phyloP scores from a whole-genome alignment of 2,113 vertebrate species.

The Hemicordylus capensis region DNA sequence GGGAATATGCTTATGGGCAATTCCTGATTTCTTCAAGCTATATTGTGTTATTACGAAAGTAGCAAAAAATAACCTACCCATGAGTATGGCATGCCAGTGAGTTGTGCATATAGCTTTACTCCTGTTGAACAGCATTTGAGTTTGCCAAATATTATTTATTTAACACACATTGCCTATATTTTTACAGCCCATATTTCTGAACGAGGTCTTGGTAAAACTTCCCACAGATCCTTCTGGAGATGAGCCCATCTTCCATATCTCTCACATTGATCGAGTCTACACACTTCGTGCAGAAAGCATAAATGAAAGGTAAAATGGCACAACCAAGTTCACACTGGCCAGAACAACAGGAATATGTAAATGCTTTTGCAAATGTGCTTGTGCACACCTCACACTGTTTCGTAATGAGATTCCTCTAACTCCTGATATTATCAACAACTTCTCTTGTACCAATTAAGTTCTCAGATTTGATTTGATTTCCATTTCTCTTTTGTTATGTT shows the following conservation, averaged over 20 bases:
- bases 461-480: neutral
- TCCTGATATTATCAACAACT: neutral
- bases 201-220: conserved; percentile 96
- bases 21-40: neutral
- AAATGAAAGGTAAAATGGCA: conserved; percentile 86
- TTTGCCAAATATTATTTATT: conserved; percentile 16
- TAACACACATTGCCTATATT: conserved; percentile 66
- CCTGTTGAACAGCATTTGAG: conserved; percentile 19
- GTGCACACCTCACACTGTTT: neutral
- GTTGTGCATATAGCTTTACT: conserved; percentile 18
- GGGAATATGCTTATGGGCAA: neutral
- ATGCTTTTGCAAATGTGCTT: neutral
- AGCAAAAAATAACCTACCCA: neutral
- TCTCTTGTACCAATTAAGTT: neutral
- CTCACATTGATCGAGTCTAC: conserved; percentile 97
- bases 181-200: conserved; percentile 95
- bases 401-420: neutral
- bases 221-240: conserved; percentile 98
- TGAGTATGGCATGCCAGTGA: neutral
- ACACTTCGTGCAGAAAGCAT: conserved; percentile 96
- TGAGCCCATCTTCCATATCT: conserved; percentile 98
- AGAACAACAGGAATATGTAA: neutral
- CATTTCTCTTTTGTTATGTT: too few relatives aligned
- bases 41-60: neutral
- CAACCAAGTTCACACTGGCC: neutral